Conservation (phyloP, 2,888 invertebrate species). For the Dioctria linearis region DNA sequence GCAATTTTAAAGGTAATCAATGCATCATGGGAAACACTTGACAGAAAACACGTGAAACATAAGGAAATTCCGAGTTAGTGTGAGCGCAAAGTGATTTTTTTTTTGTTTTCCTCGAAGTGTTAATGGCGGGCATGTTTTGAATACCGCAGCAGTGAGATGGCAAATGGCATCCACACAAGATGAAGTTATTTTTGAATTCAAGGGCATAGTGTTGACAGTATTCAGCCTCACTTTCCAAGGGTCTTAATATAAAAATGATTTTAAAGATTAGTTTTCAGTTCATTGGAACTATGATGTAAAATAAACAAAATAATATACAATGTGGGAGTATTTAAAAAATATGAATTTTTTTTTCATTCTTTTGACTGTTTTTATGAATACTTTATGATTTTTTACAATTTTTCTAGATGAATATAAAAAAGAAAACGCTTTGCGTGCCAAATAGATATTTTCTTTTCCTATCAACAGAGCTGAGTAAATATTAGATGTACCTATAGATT, state of each 20-base stretch:
- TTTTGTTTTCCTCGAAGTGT: not conserved
- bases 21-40: not conserved
- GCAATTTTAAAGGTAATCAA: no score
- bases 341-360: not conserved
- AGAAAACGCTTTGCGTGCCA: no score
- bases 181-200: conserved; percentile 23
- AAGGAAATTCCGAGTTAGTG: conserved; percentile 13
- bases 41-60: not conserved
- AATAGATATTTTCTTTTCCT: no score
- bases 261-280: conserved; percentile 8
- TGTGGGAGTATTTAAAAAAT: no score
- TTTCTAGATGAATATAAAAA: no score
- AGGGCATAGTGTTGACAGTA: conserved; percentile 14
- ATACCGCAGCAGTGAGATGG: conserved; percentile 9
- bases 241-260: not conserved
- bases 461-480: no score
- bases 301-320: no score
- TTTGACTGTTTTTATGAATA: not conserved
- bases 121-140: not conserved
- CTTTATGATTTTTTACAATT: no score
- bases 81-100: no score
- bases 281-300: not conserved
- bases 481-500: no score
- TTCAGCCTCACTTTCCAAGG: not conserved
- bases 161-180: not conserved